Evolutionary conservation across 2,888 invertebrate genomes (phyloP).

Genomic region (Zonitis immaculata): DNA sequence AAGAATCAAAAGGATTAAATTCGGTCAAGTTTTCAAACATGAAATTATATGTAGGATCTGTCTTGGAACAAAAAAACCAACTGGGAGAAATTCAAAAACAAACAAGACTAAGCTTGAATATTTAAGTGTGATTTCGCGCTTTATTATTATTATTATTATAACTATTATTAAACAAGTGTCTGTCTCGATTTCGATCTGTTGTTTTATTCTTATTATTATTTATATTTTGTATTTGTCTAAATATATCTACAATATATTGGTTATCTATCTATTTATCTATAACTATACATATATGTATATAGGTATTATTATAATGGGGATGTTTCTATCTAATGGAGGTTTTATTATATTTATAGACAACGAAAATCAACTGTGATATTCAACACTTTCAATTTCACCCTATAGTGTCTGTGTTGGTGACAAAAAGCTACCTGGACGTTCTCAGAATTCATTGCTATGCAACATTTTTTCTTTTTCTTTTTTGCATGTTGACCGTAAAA

Average conservation of each 20-base stretch:
- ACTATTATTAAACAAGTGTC: constrained; percentile 14
- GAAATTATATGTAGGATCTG: constrained; percentile 18
- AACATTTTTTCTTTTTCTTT: no score
- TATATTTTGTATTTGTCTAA: neutral
- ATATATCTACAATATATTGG: no score
- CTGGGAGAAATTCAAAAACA: no score
- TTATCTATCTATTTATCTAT: no score
- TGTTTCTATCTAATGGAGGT: no score
- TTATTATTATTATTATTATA: no score
- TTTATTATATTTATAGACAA: no score
- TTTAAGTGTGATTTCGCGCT: constrained; percentile 16
- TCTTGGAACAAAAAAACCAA: neutral
- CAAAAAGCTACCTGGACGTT: constrained; percentile 22
- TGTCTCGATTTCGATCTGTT: constrained; percentile 5
- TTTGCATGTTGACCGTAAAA: constrained; percentile 21
- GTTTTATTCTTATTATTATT: constrained; percentile 7
- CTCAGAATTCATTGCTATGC: constrained; percentile 21
- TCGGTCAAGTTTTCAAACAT: constrained; percentile 12
- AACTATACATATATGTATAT: no score
- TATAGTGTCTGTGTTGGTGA: constrained; percentile 1
- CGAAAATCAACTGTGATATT: constrained; percentile 16
- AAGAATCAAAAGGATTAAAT: constrained; percentile 16
- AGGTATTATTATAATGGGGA: no score
- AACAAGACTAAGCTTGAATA: constrained; percentile 18
- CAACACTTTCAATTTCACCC: constrained; percentile 20